Conservation (phyloP, 2,888 invertebrate genomes). For the Drosophila austrosaltans region DNA sequence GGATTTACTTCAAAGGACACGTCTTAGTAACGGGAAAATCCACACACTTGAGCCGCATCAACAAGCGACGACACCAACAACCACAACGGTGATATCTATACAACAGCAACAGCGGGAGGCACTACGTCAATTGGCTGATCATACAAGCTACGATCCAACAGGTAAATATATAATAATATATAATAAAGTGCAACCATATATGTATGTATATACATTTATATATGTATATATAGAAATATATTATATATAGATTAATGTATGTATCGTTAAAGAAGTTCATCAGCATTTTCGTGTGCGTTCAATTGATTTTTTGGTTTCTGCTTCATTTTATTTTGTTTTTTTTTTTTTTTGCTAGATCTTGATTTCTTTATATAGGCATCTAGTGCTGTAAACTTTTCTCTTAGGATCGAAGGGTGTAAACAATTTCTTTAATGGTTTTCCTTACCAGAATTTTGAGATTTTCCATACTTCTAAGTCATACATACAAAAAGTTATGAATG, state of each 20-base stretch:
- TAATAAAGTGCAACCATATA: background rate
- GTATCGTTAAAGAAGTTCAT: background rate
- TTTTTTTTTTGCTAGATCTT: no score
- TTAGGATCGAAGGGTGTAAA: no score
- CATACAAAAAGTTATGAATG: no score
- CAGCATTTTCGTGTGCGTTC: background rate
- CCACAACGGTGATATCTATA: slow-evolving; percentile 29
- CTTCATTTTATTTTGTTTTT: background rate
- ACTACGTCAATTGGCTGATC: slow-evolving; percentile 61
- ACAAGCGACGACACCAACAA: slow-evolving; percentile 27
- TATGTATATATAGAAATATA: background rate
- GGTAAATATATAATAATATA: slow-evolving; percentile 40
- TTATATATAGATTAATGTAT: background rate
- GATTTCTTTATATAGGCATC: no score
- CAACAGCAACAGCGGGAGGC: slow-evolving; percentile 55
- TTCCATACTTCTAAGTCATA: no score
- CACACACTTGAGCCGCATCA: slow-evolving; percentile 28
- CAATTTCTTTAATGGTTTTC: no score
- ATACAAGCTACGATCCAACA: slow-evolving; percentile 59
- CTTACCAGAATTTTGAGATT: no score
- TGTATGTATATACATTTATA: background rate
- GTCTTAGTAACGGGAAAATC: slow-evolving; percentile 58
- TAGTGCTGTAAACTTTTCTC: no score
- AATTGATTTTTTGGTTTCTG: background rate
- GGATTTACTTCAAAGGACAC: slow-evolving; percentile 76